phyloP scores from a whole-genome alignment of 2,113 vertebrate genomes.

The Halichoerus grypus region DNA sequence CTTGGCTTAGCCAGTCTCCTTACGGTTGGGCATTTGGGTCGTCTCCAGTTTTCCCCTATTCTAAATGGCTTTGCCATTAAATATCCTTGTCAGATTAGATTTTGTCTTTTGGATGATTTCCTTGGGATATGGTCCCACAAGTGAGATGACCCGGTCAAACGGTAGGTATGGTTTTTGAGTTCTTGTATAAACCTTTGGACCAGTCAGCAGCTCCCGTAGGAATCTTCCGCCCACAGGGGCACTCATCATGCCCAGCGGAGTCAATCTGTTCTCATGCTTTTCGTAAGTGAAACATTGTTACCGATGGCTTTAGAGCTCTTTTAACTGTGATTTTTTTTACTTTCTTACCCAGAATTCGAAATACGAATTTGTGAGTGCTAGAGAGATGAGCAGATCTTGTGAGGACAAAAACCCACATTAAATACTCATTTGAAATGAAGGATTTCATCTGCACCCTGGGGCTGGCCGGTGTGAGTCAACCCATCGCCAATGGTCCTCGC shows the following conservation, averaged over 20 bases:
- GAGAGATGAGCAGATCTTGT: constrained; percentile 63
- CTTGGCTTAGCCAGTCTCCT: constrained; percentile 34
- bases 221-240: neutral
- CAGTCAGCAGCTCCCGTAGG: neutral
- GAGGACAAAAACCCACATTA: constrained; percentile 25
- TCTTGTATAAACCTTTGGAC: neutral
- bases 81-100: constrained; percentile 14
- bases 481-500: neutral
- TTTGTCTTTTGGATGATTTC: constrained; percentile 49
- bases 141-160: constrained; percentile 21
- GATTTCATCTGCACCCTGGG: constrained; percentile 59
- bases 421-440: constrained; percentile 67
- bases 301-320: neutral
- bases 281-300: constrained; percentile 15
- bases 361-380: constrained; percentile 48
- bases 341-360: constrained; percentile 56
- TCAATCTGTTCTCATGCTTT: neutral
- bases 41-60: constrained; percentile 33
- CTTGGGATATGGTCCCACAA: neutral
- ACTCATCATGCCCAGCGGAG: neutral
- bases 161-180: neutral
- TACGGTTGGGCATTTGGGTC: constrained; percentile 28
- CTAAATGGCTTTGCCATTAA: constrained; percentile 36
- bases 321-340: neutral
- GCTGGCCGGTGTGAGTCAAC: constrained; percentile 37